Evolutionary conservation across 2,797 vertebrate species (phyloP).

Genomic region (Cossypha caffra): DNA sequence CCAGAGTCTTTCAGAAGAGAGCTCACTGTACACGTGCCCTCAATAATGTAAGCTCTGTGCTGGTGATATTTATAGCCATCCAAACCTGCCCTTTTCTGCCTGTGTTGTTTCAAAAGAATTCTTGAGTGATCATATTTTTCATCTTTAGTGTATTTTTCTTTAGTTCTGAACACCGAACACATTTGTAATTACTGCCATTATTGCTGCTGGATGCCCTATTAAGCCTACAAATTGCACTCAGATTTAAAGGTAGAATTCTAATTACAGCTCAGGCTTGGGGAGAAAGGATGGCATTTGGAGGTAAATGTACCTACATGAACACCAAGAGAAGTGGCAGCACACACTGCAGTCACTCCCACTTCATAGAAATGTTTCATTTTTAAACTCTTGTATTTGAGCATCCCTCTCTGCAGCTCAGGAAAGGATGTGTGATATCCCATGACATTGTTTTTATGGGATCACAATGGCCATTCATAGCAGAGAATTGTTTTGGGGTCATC

Average conservation of each 20-base stretch:
- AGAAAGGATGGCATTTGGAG: background rate
- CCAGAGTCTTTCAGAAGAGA: background rate
- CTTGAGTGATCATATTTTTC: constrained; percentile 18
- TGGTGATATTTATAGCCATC: constrained; percentile 9
- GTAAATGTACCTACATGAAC: background rate
- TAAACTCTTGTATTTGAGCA: background rate
- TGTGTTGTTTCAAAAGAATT: background rate
- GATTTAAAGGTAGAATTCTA: constrained; percentile 9
- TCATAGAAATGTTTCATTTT: background rate
- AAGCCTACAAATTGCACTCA: background rate
- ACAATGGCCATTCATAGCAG: background rate
- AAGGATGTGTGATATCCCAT: background rate
- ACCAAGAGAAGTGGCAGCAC: background rate
- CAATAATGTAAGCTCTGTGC: constrained; percentile 23
- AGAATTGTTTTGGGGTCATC: background rate
- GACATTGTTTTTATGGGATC: background rate
- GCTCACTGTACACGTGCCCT: background rate
- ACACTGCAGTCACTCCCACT: background rate
- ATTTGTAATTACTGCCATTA: constrained; percentile 33
- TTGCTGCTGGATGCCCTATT: background rate
- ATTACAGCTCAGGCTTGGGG: background rate
- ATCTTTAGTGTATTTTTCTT: constrained; percentile 13
- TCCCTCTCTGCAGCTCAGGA: background rate
- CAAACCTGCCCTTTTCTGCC: constrained; percentile 26
- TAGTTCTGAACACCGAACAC: background rate